These are phyloP conservation scores for Cynocephalus volans DNA, from an alignment of 2,113 vertebrate species.

Conservation along the genomic window DNA sequence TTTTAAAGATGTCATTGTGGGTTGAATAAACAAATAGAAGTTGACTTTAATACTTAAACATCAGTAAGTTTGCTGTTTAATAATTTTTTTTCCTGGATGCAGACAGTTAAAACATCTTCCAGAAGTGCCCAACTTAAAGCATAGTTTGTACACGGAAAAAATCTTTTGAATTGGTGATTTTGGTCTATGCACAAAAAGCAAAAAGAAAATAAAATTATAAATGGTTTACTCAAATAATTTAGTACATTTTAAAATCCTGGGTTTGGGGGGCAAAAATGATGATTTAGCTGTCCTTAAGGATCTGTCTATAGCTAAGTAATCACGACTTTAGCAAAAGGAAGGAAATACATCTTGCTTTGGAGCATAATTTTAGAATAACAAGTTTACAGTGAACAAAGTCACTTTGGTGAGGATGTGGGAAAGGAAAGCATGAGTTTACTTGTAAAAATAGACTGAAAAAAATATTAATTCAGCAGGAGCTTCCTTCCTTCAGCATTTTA, in stretches of 20 bases:
- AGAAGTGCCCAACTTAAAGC: background rate
- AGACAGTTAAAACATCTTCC: constrained; percentile 46
- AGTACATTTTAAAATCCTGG: constrained; percentile 64
- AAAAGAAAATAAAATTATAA: constrained; percentile 61
- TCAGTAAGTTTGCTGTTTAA: background rate
- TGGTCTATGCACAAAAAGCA: constrained; percentile 18
- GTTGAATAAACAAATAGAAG: constrained; percentile 56
- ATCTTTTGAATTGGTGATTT: constrained; percentile 58
- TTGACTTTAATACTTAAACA: constrained; percentile 44
- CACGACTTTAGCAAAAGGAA: constrained; percentile 72
- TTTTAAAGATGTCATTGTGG: background rate
- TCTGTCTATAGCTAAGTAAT: constrained; percentile 40
- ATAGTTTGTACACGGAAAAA: background rate
- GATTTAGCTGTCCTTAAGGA: constrained; percentile 60
- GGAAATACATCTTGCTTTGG: constrained; percentile 69
- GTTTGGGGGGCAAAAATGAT: background rate
- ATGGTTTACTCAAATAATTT: constrained; percentile 56
- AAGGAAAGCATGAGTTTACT: constrained; percentile 65
- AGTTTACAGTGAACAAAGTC: constrained; percentile 67
- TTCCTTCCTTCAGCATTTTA: constrained; percentile 45
- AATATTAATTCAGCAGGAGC: background rate
- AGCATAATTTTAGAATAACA: constrained; percentile 42
- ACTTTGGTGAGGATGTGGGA: constrained; percentile 81
- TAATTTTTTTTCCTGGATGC: background rate
- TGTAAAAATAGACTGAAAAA: constrained; percentile 73